Evolutionary conservation across 1,140 invertebrate genomes (phyloP).

Genomic region (Magallana angulata): DNA sequence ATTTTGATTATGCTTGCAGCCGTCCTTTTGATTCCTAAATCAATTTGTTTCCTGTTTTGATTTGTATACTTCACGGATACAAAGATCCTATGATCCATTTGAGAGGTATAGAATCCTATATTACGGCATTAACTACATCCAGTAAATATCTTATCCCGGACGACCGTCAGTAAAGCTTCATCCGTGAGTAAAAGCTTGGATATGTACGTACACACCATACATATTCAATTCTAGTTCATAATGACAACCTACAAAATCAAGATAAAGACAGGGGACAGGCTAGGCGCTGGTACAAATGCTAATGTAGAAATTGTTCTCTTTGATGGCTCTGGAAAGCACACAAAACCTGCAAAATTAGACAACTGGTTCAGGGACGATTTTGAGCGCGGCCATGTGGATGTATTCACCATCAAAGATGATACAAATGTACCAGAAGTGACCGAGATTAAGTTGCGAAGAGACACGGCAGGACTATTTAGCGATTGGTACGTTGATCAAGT

Average conservation of each 20-base stretch:
- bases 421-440: background rate
- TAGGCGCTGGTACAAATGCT: conserved; percentile 60
- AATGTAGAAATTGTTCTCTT: conserved; percentile 65
- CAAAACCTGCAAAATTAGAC: conserved; percentile 70
- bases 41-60: too few species aligned
- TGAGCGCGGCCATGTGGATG: conserved; percentile 73
- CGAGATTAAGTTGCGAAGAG: conserved; percentile 58
- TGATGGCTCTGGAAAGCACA: conserved; percentile 66
- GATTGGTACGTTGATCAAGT: too few species aligned
- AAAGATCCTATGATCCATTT: too few species aligned
- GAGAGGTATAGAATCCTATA: too few species aligned
- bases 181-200: too few species aligned
- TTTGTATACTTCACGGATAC: too few species aligned
- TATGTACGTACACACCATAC: too few species aligned
- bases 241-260: conserved; percentile 3
- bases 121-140: too few species aligned
- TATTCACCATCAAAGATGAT: conserved; percentile 62
- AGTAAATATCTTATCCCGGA: too few species aligned
- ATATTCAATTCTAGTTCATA: background rate
- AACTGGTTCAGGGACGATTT: conserved; percentile 75
- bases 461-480: conserved; percentile 10
- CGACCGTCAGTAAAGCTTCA: too few species aligned
- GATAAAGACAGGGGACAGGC: conserved; percentile 57
- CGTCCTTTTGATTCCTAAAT: too few species aligned
- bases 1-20: too few species aligned